Evolutionary conservation across 2,888 invertebrate genomes (phyloP), one percentile per base, ranked within the genome.

Genomic region (Eurytoma californica): DNA sequence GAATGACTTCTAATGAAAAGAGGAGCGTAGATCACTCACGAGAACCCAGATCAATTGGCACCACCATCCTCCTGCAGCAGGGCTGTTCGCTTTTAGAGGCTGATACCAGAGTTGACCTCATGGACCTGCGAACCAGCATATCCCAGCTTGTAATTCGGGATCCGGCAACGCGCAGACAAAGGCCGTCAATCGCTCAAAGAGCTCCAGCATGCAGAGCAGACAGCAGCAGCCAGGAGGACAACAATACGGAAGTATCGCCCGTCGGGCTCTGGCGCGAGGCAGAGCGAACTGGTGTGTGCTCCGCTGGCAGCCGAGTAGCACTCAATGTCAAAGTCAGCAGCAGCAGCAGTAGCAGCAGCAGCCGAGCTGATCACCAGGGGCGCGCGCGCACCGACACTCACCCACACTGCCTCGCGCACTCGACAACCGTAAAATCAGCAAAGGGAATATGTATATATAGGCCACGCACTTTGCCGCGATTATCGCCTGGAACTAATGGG

Each of bases 11-110:
- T 47, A 47, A 39, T 18, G 28, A 75, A 73, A 72, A 39, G 39
- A 61, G 16, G 14, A 76, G 75, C 16, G 7, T 28, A n/a, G 55
- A 77, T 82, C 81, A 82, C 79, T 82, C 81, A 77, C 81, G 77
- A 14, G 77, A 74, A 24, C 81, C 57, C 14, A 69, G 20, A 28
- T 77, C 55, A 3, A 58, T 67, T 47, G 61, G 69, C 7, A 70
- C 63, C 53, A 74, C 16, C 79, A 77, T 76, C 58, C 77, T 78
- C 47, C n/a, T 18, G 63, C 39, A 58, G 14, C 20, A 66, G 30
- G 57, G 24, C 18, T 7, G 55, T 30, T 57, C 20, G 28, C 67
- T 57, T 51, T 18, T 39, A 39, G 39, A 49, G 16, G 18, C 53
- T 51, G 57, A 18, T 47, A 51, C 20, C 68, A 58, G 53, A 66